Conservation (phyloP, 2,888 invertebrate species). For the Hyposoter dolosus region DNA sequence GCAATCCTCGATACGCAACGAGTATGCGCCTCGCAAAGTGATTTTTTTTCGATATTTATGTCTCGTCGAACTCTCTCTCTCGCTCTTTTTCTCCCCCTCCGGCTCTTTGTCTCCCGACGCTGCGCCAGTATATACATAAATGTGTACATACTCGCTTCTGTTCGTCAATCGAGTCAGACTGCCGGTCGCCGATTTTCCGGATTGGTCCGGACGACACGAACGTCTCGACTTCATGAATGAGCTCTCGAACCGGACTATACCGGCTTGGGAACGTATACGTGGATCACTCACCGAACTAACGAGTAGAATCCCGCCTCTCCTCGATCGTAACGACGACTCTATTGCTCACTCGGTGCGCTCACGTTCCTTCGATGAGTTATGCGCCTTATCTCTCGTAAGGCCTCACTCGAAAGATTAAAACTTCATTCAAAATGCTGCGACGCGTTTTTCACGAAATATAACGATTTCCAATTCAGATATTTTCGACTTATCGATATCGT, state of each 20-base stretch:
- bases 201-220: slow-evolving; percentile 71
- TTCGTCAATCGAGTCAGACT: slow-evolving; percentile 67
- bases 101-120: not conserved
- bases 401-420: not conserved
- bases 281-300: slow-evolving; percentile 15
- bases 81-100: too few species aligned
- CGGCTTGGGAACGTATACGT: slow-evolving; percentile 53
- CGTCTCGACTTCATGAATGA: slow-evolving; percentile 73
- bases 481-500: too few species aligned
- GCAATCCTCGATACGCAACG: not conserved
- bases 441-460: too few species aligned
- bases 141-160: slow-evolving; percentile 7
- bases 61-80: not conserved
- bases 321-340: not conserved
- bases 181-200: slow-evolving; percentile 77
- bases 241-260: slow-evolving; percentile 76
- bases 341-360: not conserved
- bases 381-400: not conserved
- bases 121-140: not conserved
- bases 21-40: not conserved
- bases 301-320: not conserved
- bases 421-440: too few species aligned
- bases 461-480: too few species aligned
- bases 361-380: not conserved
- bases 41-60: slow-evolving; percentile 11